Base-by-base conservation (phyloP, 1,140 invertebrate species). In the Aphelinus atriplicis region DNA sequence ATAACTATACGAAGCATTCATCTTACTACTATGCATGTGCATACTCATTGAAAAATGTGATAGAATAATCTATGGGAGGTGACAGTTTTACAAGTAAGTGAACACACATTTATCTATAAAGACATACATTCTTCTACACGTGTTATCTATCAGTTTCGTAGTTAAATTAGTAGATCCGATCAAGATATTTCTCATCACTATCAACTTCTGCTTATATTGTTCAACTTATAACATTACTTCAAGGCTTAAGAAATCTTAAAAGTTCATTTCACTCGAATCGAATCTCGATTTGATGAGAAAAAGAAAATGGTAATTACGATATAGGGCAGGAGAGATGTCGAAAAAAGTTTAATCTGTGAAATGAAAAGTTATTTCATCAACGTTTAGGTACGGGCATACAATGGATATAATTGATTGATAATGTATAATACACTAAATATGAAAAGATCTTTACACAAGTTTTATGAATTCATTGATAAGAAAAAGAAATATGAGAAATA, bases 111-210 rank as follows among this genome's bases (percentile, higher is more conserved):
- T 57, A 73, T 1, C 6, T 73, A 73, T 9, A 61, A 69, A 3
- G 66, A 74, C 65, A 74, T 57, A 68, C 65, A 68, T 74, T 57
- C 65, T n/a, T 48, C 53, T 65, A 70, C 53, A 65, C 43, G 64
- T 51, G 56, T 75, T 60, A 47, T 9, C 53, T 51, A 56, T 53
- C 6, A n/a, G 55, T 69, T 74, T 56, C 45, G 3, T 53, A 26
- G 26, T 7, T 68, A 68, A 3, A 9, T 58, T 74, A 57, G 9
- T 63, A 57, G 45, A 63, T 43, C 48, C 45, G 26, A 66, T 62
- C 7, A 6, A n/a, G 2, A 71, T 55, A 71, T 50, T 56, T 48
- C 48, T 65, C 42, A 73, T 73, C 48, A 5, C 68, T 62, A 65
- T 73, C 43, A 7, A 51, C 42, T 64, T 26, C 1, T 43, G 48